Evolutionary conservation across 1,140 invertebrate species (phyloP).

Genomic region (Reticulitermes speratus): DNA sequence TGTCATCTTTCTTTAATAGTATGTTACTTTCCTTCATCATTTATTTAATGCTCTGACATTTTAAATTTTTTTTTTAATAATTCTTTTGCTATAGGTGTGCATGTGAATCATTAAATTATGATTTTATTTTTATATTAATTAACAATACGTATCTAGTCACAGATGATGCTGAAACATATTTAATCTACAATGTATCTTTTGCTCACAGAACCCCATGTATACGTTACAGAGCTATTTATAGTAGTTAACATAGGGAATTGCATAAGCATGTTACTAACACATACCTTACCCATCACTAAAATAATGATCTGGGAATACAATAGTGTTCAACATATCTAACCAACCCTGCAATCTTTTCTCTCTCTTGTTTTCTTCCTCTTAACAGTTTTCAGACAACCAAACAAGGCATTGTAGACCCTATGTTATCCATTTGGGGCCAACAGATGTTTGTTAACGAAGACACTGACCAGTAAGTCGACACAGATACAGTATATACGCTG

Average conservation of each 20-base stretch:
- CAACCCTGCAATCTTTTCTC: conserved; percentile 35
- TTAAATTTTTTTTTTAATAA: not conserved
- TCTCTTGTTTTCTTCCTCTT: conserved; percentile 40
- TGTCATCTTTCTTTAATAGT: not conserved
- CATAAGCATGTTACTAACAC: conserved; percentile 1
- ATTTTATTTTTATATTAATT: not conserved
- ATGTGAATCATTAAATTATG: not conserved
- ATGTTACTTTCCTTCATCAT: not conserved
- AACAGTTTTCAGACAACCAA: conserved; percentile 91
- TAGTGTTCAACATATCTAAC: conserved; percentile 28
- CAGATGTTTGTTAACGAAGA: conserved; percentile 95
- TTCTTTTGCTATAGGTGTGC: not conserved
- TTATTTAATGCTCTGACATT: not conserved
- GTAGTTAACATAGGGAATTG: not conserved
- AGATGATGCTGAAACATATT: not conserved
- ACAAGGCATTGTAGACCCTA: conserved; percentile 94
- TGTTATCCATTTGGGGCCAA: conserved; percentile 96
- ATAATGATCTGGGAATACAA: conserved; percentile 38
- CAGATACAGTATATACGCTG: conserved; percentile 13
- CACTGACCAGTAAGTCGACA: conserved; percentile 84
- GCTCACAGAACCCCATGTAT: not conserved
- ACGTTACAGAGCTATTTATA: not conserved
- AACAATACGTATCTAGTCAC: not conserved
- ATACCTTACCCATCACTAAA: conserved; percentile 20
- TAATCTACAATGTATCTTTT: not conserved